These are phyloP conservation scores for Nysson spinosus DNA, from an alignment of 2,888 invertebrate species.

Conservation along the genomic window DNA sequence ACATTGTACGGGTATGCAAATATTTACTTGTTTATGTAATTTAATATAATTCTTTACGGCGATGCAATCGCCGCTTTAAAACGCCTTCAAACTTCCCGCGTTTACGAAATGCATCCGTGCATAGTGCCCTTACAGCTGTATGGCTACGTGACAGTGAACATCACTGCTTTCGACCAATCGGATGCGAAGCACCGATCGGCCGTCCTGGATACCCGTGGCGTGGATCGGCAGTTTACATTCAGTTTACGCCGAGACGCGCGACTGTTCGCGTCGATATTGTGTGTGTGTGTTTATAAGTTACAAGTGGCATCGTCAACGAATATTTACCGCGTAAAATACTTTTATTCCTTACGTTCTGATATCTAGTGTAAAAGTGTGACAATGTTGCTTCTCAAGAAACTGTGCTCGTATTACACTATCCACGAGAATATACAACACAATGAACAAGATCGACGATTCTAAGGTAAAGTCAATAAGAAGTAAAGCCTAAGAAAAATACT, in stretches of 20 bases:
- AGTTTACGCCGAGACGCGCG: slow-evolving; percentile 65
- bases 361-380: too few relatives aligned
- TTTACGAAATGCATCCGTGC: neutral
- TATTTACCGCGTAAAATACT: neutral
- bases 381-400: too few relatives aligned
- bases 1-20: too few relatives aligned
- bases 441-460: slow-evolving; percentile 13
- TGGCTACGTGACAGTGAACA: slow-evolving; percentile 41
- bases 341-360: too few relatives aligned
- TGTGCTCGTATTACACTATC: too few relatives aligned
- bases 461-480: neutral
- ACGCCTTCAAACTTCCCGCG: slow-evolving; percentile 44
- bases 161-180: slow-evolving; percentile 39
- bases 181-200: slow-evolving; percentile 40
- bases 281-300: slow-evolving; percentile 2
- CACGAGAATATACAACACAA: neutral
- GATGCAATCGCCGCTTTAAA: neutral
- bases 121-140: slow-evolving; percentile 27
- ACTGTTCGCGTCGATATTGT: slow-evolving; percentile 27
- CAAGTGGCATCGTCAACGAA: neutral
- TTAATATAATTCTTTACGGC: too few relatives aligned
- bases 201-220: slow-evolving; percentile 37
- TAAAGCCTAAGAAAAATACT: slow-evolving; percentile 24
- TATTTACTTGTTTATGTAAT: too few relatives aligned
- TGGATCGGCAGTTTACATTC: slow-evolving; percentile 49